phyloP scores from a whole-genome alignment of 2,888 invertebrate genomes.

The Tillus elongatus region DNA sequence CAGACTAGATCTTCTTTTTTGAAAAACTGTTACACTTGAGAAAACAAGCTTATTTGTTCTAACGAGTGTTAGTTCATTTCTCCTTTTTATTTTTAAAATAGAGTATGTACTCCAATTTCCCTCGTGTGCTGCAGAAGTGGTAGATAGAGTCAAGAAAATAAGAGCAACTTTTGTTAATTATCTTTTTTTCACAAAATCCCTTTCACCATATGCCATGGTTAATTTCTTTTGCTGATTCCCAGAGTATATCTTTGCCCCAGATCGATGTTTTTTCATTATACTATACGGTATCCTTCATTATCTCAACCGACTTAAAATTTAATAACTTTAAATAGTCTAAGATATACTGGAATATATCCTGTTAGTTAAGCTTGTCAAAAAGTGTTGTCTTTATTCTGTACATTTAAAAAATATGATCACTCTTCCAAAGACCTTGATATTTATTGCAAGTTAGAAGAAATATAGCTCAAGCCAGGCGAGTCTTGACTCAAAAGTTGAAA shows the following conservation, averaged over 20 bases:
- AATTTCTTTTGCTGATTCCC: background rate
- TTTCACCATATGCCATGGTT: background rate
- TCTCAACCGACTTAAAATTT: background rate
- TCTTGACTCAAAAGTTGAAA: too few relatives aligned
- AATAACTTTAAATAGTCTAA: background rate
- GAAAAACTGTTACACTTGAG: too few relatives aligned
- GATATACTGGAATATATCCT: too few relatives aligned
- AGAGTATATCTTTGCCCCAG: background rate
- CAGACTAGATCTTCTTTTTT: too few relatives aligned
- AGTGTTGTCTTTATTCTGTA: background rate
- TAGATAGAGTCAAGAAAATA: slow-evolving; percentile 4
- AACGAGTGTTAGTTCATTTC: slow-evolving; percentile 6
- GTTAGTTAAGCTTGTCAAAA: background rate
- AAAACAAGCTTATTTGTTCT: slow-evolving; percentile 6
- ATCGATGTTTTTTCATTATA: background rate
- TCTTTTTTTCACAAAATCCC: slow-evolving; percentile 1
- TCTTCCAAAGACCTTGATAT: too few relatives aligned
- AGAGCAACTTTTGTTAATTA: background rate
- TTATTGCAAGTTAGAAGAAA: too few relatives aligned
- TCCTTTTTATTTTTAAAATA: slow-evolving; percentile 6
- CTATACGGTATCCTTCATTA: background rate
- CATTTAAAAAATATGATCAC: too few relatives aligned
- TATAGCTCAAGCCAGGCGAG: too few relatives aligned
- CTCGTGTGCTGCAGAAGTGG: slow-evolving; percentile 4
- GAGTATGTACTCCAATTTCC: slow-evolving; percentile 6